Conservation (phyloP, 1,140 invertebrate genomes). For the Panonychus citri region DNA sequence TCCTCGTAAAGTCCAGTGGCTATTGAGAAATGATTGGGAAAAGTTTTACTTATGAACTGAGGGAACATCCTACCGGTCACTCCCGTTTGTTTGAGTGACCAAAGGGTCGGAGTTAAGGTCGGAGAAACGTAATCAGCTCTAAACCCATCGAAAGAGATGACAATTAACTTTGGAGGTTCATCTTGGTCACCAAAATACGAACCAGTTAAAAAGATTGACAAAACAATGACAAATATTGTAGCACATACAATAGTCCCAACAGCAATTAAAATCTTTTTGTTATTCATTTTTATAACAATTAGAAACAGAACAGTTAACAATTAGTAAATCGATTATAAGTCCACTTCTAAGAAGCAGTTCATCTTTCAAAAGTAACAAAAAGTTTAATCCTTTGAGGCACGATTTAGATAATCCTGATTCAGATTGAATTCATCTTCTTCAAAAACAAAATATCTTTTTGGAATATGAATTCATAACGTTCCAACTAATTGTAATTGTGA, state of each 20-base stretch:
- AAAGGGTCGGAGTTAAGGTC: conserved; percentile 14
- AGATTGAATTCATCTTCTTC: no score
- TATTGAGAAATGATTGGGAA: conserved; percentile 20
- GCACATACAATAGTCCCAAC: background rate
- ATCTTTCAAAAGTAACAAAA: no score
- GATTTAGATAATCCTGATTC: no score
- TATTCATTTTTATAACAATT: background rate
- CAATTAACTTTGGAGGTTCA: background rate
- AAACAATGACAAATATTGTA: background rate
- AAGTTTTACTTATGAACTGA: conserved; percentile 19
- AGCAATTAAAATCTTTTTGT: background rate
- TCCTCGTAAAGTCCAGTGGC: conserved; percentile 28
- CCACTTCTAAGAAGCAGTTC: no score
- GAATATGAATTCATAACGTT: no score
- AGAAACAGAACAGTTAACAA: background rate
- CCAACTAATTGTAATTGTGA: no score
- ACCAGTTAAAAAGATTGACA: background rate
- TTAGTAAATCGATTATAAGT: no score
- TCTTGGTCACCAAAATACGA: background rate
- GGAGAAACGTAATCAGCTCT: conserved; percentile 15
- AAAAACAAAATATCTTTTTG: no score
- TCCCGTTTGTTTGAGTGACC: conserved; percentile 9
- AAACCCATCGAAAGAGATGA: conserved; percentile 20
- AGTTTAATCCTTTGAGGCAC: no score
- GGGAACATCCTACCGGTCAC: conserved; percentile 9